Conservation (phyloP, 1,140 invertebrate species). For the Eriocheir sinensis region DNA sequence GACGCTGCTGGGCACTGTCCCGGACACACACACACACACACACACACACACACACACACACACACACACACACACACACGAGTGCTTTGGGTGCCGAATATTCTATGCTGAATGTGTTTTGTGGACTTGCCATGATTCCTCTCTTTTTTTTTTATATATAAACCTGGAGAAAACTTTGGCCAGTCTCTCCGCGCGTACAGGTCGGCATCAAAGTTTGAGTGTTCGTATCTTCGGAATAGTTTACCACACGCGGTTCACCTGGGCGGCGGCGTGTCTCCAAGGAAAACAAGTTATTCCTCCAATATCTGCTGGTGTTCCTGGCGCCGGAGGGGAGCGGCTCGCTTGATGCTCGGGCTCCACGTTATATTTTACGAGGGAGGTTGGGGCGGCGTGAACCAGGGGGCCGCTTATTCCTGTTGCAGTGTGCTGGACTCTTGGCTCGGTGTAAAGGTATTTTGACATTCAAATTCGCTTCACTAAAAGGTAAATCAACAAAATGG, state of each 20-base stretch:
- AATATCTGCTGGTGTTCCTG: not conserved
- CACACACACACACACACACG: too few species aligned
- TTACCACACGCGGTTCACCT: not conserved
- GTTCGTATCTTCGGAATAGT: not conserved
- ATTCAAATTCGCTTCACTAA: not conserved
- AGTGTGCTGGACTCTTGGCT: not conserved
- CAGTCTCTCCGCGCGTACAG: too few species aligned
- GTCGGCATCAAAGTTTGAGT: too few species aligned
- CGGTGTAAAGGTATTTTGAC: not conserved
- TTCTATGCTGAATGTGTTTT: too few species aligned
- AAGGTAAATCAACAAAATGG: not conserved
- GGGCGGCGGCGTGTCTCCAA: not conserved
- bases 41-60: too few species aligned
- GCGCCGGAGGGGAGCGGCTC: not conserved
- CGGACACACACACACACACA: too few species aligned
- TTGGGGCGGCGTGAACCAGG: not conserved
- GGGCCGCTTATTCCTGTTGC: not conserved
- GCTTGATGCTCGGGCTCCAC: not conserved
- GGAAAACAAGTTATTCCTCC: not conserved
- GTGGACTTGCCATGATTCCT: too few species aligned
- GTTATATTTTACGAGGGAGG: not conserved
- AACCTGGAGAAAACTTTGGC: too few species aligned
- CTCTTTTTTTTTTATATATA: too few species aligned
- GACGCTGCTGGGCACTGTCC: too few species aligned
- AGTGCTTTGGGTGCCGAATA: too few species aligned